Conservation (phyloP, 1,140 invertebrate genomes). For the Chlorops oryzae region DNA sequence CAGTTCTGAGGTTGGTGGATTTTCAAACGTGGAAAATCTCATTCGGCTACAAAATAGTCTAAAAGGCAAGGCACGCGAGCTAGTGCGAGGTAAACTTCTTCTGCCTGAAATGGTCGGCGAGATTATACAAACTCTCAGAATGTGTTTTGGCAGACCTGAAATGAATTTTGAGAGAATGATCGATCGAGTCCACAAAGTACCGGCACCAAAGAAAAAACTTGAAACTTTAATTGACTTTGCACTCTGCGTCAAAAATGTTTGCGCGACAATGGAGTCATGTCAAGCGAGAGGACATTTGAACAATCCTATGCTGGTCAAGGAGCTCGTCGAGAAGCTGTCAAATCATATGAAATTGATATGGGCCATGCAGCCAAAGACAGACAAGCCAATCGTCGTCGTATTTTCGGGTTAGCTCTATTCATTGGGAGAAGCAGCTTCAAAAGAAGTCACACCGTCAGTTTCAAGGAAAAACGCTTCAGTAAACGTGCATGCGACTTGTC, state of each 20-base stretch:
- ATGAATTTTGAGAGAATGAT: constrained; percentile 1
- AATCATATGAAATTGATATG: constrained; percentile 4
- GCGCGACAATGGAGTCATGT: constrained; percentile 7
- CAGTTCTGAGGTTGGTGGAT: neutral
- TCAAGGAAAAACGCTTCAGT: neutral
- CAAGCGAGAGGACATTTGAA: constrained; percentile 4
- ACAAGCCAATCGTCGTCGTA: neutral
- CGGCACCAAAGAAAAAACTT: constrained; percentile 4
- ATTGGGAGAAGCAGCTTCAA: neutral
- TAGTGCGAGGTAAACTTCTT: constrained; percentile 4
- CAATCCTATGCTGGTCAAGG: constrained; percentile 5
- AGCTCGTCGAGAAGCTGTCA: constrained; percentile 6
- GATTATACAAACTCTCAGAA: constrained; percentile 8
- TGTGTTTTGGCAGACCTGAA: constrained; percentile 7
- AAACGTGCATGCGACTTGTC: neutral
- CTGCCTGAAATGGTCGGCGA: neutral
- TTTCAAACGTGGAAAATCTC: no score
- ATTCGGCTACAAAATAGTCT: no score
- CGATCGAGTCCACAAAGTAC: neutral
- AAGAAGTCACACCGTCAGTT: neutral
- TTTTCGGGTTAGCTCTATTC: neutral
- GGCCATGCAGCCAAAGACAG: constrained; percentile 5
- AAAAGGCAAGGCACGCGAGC: neutral
- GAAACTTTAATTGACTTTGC: constrained; percentile 5
- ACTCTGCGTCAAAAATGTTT: constrained; percentile 6